phyloP scores from a whole-genome alignment of 2,797 vertebrate genomes.

The Gambelia wislizenii region DNA sequence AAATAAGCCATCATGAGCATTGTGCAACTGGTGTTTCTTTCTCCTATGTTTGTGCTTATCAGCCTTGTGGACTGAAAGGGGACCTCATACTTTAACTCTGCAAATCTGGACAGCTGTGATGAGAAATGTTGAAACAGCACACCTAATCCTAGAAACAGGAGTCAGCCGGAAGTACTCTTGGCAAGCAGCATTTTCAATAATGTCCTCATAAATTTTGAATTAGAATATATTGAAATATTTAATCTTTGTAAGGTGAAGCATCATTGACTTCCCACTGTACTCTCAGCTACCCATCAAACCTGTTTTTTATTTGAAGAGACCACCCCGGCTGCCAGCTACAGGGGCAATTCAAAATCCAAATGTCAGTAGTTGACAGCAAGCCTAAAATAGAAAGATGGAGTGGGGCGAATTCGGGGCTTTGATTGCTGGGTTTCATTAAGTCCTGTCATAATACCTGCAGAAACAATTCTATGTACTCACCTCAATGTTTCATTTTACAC shows the following conservation, averaged over 20 bases:
- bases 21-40: neutral
- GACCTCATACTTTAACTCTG: neutral
- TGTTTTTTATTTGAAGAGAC: constrained; percentile 12
- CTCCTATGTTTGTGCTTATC: no score
- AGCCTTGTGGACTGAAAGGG: neutral
- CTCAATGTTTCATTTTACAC: neutral
- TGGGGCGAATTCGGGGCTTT: neutral
- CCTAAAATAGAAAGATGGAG: constrained; percentile 5
- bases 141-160: neutral
- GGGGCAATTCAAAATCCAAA: constrained; percentile 24
- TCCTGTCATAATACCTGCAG: neutral
- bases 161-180: neutral
- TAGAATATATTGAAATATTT: constrained; percentile 21
- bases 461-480: neutral
- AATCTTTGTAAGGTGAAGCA: constrained; percentile 13
- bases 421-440: constrained; percentile 14
- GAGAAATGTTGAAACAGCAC: neutral
- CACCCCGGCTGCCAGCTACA: neutral
- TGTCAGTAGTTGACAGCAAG: neutral
- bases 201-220: constrained; percentile 3
- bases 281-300: constrained; percentile 6
- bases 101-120: neutral
- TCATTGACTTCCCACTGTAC: neutral
- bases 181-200: neutral
- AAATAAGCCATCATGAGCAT: neutral